Percentiles rank a stretch among this genome's conserved stretches.
phyloP scores from a whole-genome alignment of 2,113 vertebrate genomes.

The Pygoscelis antarcticus region DNA sequence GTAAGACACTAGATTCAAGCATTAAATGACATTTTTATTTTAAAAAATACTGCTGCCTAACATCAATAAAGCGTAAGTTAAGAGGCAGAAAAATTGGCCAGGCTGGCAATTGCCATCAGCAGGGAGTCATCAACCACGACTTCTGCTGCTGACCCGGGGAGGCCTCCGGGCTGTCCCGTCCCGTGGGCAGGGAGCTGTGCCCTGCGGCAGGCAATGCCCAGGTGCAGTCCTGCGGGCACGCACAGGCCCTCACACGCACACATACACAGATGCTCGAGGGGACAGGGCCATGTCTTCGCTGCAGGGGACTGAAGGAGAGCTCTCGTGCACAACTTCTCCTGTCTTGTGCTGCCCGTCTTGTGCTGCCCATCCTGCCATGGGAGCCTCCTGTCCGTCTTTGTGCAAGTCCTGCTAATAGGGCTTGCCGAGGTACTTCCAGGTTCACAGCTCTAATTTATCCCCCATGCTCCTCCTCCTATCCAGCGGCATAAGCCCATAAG shows the following conservation, averaged over 20 bases:
- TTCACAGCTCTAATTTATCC: background rate
- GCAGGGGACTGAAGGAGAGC: background rate
- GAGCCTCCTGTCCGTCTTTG: background rate
- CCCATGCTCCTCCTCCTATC: background rate
- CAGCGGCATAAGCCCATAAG: background rate
- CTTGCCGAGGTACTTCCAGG: background rate
- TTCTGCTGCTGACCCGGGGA: rapidly evolving
- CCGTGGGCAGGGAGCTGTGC: rapidly evolving
- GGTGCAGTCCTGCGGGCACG: rapidly evolving
- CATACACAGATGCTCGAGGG: rapidly evolving
- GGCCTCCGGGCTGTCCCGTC: rapidly evolving
- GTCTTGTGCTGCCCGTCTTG: background rate
- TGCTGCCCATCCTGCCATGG: rapidly evolving
- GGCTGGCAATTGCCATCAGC: background rate
- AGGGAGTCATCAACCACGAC: background rate
- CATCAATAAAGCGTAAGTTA: background rate
- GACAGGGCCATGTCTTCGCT: background rate
- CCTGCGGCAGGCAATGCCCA: rapidly evolving
- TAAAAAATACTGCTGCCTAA: background rate
- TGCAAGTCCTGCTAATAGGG: background rate
- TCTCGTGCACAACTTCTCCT: background rate
- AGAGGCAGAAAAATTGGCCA: background rate
- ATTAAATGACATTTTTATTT: background rate
- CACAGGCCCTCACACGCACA: rapidly evolving
- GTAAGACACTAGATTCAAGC: background rate